Evolutionary conservation across 1,140 invertebrate species (phyloP), one percentile per base, ranked within the genome.

Genomic region (Spodoptera litura): DNA sequence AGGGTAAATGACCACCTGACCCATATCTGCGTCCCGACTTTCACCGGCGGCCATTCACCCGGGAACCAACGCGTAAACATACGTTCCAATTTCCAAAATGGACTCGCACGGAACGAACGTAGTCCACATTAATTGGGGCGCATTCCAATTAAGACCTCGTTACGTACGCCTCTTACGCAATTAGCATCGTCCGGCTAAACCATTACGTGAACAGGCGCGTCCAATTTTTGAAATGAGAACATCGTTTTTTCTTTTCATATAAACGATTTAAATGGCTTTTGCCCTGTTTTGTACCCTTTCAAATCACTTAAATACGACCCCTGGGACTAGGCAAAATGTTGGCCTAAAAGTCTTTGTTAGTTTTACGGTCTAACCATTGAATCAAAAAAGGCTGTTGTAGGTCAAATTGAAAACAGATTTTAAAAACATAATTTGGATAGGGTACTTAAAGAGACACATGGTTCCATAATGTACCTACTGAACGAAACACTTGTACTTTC

Each of bases 111-210:
- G 78, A 79, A 77, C 81, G 82, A 81, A 80, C 81, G 80, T 59
- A 76, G 79, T 80, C 83, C 87, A 79, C 85, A 91, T 93, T 93
- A 92, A 92, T 93, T 91, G 89, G 89, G 87, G 88, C 90, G 88
- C 88, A 90, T 90, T 94, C 90, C 91, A 92, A 93, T 94, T 92
- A 93, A 91, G 90, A 85, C 78, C 90, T 91, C 89, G 90, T 91
- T 91, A 88, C 85, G 83, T 87, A 85, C 87, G 87, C 82, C 89
- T 89, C 89, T 91, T 92, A 89, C 87, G 89, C 88, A 92, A 92
- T 93, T 91, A 91, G 82, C 80, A 81, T 80, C 81, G 83, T 79
- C 75, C 86, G 83, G 81, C 77, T 82, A 58, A 81, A 76, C 79
- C 79, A 83, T 84, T 79, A 61, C 78, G 59, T 72, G 71, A 78